These are phyloP conservation scores for Pelecanoides urinatrix DNA, from an alignment of 2,113 vertebrate species.

Conservation along the genomic window DNA sequence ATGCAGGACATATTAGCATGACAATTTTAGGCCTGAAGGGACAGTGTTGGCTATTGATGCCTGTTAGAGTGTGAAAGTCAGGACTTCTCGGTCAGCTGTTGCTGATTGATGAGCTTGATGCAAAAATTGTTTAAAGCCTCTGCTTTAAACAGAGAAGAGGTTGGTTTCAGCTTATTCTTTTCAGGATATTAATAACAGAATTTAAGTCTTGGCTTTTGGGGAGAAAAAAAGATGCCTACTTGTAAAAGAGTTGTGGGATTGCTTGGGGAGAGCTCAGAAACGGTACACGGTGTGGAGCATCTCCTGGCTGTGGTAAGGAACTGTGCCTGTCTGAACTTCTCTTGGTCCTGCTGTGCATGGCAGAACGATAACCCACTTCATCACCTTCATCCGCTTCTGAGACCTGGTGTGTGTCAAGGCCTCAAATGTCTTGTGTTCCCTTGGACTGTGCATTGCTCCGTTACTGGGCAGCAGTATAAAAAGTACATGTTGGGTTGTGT, in stretches of 20 bases:
- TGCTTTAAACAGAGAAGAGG: neutral
- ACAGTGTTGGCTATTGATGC: neutral
- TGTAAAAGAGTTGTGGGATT: neutral
- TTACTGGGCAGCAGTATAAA: neutral
- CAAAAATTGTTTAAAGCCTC: neutral
- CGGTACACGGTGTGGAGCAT: no score
- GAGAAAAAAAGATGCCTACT: neutral
- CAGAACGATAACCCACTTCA: neutral
- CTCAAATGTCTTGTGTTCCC: neutral
- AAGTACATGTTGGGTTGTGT: fast-evolving
- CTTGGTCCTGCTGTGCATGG: neutral
- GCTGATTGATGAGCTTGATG: neutral
- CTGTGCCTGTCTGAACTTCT: neutral
- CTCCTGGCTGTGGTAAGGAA: neutral
- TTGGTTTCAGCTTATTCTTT: neutral
- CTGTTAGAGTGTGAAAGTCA: neutral
- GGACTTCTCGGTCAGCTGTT: neutral
- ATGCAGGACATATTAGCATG: neutral
- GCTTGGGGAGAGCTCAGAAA: neutral
- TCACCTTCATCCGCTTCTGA: neutral
- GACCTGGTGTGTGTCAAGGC: neutral
- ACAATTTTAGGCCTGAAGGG: constrained; percentile 1
- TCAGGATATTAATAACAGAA: neutral
- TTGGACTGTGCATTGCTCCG: fast-evolving
- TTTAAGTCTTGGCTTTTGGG: neutral